Evolutionary conservation across 2,113 vertebrate genomes (phyloP).

Genomic region (Seriola quinqueradiata): DNA sequence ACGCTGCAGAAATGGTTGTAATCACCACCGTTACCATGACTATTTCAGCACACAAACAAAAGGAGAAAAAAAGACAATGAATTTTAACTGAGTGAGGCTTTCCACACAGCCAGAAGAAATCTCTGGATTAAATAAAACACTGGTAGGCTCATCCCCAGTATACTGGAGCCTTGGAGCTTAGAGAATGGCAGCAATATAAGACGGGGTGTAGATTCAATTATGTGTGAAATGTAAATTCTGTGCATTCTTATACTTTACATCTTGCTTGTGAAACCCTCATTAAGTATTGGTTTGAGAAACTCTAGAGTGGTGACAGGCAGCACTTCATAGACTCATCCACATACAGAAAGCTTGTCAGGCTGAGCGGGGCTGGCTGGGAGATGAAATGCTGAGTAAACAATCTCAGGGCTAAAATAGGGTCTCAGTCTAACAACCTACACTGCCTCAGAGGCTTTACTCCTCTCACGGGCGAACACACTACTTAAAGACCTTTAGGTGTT

Average conservation of each 20-base stretch:
- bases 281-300: neutral
- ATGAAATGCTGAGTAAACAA: slow-evolving; percentile 55
- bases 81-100: slow-evolving; percentile 11
- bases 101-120: slow-evolving; percentile 20
- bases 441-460: slow-evolving; percentile 16
- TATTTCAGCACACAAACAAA: slow-evolving; percentile 16
- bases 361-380: neutral
- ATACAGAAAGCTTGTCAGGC: slow-evolving; percentile 1
- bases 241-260: neutral
- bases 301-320: neutral
- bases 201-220: neutral
- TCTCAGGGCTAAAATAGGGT: slow-evolving; percentile 40
- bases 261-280: neutral
- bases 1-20: slow-evolving; percentile 26
- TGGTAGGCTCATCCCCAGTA: neutral
- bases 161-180: neutral
- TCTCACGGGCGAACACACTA: neutral
- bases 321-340: slow-evolving; percentile 21
- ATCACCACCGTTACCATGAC: slow-evolving; percentile 38
- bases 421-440: slow-evolving; percentile 28
- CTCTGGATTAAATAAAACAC: slow-evolving; percentile 15
- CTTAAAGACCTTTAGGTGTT: slow-evolving; percentile 5
- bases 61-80: neutral
- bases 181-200: neutral
- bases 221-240: neutral